These are phyloP conservation scores for Cuculus canorus DNA, from an alignment of 2,797 vertebrate genomes.

Conservation along the genomic window DNA sequence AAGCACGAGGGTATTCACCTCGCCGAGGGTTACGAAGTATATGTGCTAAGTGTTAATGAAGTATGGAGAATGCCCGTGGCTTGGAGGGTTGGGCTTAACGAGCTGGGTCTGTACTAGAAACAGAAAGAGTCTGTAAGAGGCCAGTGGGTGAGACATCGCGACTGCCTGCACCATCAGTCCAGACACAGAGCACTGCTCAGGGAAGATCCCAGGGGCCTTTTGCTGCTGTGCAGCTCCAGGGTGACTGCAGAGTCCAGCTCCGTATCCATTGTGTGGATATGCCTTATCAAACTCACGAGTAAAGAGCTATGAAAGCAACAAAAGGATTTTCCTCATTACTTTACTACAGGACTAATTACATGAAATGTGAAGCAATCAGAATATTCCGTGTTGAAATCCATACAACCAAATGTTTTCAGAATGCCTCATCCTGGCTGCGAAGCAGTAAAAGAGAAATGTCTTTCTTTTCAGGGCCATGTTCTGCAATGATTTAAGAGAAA, in stretches of 20 bases:
- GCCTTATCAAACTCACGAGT: neutral
- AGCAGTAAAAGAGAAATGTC: neutral
- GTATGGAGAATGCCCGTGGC: neutral
- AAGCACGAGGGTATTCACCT: neutral
- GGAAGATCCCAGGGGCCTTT: neutral
- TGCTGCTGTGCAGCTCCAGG: neutral
- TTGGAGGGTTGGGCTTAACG: neutral
- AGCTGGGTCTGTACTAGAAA: neutral
- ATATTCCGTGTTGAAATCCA: conserved; percentile 35
- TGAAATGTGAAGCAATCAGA: conserved; percentile 32
- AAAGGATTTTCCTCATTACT: neutral
- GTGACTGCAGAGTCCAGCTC: neutral
- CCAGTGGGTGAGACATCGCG: neutral
- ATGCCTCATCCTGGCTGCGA: conserved; percentile 15
- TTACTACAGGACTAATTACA: conserved; percentile 1
- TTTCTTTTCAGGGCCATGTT: conserved; percentile 92
- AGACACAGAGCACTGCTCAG: neutral
- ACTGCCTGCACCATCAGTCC: neutral
- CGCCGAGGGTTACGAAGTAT: neutral
- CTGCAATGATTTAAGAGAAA: conserved; percentile 94
- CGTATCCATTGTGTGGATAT: neutral
- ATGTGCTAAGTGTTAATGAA: fast-evolving
- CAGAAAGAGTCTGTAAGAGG: neutral
- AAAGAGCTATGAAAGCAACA: neutral
- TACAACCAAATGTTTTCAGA: conserved; percentile 11